These are phyloP conservation scores for Arctia plantaginis DNA, from an alignment of 2,888 invertebrate species.

Conservation along the genomic window DNA sequence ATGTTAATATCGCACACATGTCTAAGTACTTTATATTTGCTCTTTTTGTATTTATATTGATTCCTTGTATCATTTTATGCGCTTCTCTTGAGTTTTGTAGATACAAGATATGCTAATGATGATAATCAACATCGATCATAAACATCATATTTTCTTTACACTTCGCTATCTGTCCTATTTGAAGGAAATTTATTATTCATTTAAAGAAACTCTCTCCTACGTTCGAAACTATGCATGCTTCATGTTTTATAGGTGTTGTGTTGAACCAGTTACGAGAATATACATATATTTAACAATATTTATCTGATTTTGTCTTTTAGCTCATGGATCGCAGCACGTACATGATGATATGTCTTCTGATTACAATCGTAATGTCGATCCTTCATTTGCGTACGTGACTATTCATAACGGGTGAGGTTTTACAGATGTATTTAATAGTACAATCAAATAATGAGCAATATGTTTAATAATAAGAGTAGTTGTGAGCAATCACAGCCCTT, in stretches of 20 bases:
- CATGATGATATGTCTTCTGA: constrained; percentile 53
- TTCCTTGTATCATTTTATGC: constrained; percentile 27
- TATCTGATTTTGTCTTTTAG: constrained; percentile 64
- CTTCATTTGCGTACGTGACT: constrained; percentile 92
- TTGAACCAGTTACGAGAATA: not conserved
- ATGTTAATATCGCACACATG: constrained; percentile 17
- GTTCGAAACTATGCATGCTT: constrained; percentile 40
- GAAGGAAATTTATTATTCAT: constrained; percentile 15
- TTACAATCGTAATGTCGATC: constrained; percentile 89
- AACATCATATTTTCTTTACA: constrained; percentile 11
- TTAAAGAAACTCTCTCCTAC: constrained; percentile 22
- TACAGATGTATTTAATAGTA: not conserved
- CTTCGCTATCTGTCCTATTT: constrained; percentile 24
- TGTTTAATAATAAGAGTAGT: not conserved
- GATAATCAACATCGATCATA: constrained; percentile 14
- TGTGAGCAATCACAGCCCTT: not conserved
- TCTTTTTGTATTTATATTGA: constrained; percentile 18
- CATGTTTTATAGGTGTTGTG: constrained; percentile 42
- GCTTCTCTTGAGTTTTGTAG: constrained; percentile 26
- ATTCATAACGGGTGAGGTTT: constrained; percentile 89
- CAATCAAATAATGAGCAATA: not conserved
- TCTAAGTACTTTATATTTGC: constrained; percentile 20
- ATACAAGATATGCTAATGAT: constrained; percentile 18
- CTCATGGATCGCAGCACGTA: constrained; percentile 56
- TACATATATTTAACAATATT: constrained; percentile 18